A percentile compares a stretch with the other conserved stretches of the same genome.
Evolutionary conservation across 2,888 invertebrate species (phyloP).

Genomic region (Pristionchus arcanus): DNA sequence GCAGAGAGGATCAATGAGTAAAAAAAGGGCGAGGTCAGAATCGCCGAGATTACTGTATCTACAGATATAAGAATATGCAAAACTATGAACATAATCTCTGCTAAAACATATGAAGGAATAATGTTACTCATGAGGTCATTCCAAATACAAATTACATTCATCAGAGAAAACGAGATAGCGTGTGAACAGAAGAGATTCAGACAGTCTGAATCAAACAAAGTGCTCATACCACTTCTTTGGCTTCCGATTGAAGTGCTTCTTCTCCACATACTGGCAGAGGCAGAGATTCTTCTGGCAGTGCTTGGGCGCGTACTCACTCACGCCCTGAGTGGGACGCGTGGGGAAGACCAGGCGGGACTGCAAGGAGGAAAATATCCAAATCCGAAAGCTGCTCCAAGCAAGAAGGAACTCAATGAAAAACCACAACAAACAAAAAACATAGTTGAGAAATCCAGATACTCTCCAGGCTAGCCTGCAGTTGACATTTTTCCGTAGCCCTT

Average conservation of each 20-base stretch:
- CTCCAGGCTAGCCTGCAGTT: too few relatives aligned
- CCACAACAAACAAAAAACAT: too few relatives aligned
- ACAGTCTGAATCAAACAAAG: slow-evolving; percentile 67
- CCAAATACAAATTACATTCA: too few relatives aligned
- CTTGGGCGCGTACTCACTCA: slow-evolving; percentile 74
- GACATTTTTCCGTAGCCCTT: too few relatives aligned
- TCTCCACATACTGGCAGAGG: slow-evolving; percentile 77
- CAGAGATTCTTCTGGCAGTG: slow-evolving; percentile 75
- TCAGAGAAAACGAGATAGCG: too few relatives aligned
- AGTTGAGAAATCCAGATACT: too few relatives aligned
- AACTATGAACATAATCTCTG: not conserved
- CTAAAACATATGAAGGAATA: not conserved
- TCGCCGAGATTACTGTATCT: not conserved
- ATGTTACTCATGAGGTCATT: too few relatives aligned
- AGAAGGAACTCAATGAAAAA: too few relatives aligned
- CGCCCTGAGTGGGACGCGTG: slow-evolving; percentile 74
- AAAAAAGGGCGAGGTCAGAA: not conserved
- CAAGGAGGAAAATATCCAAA: slow-evolving; percentile 48
- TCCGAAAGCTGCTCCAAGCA: too few relatives aligned
- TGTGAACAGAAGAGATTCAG: not conserved
- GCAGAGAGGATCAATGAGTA: not conserved
- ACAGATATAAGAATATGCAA: not conserved
- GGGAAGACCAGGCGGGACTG: slow-evolving; percentile 76
- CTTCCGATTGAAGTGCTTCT: slow-evolving; percentile 68
- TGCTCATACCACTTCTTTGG: slow-evolving; percentile 69